These are phyloP conservation scores for Puma concolor DNA, from an alignment of 2,113 vertebrate species.

Conservation along the genomic window DNA sequence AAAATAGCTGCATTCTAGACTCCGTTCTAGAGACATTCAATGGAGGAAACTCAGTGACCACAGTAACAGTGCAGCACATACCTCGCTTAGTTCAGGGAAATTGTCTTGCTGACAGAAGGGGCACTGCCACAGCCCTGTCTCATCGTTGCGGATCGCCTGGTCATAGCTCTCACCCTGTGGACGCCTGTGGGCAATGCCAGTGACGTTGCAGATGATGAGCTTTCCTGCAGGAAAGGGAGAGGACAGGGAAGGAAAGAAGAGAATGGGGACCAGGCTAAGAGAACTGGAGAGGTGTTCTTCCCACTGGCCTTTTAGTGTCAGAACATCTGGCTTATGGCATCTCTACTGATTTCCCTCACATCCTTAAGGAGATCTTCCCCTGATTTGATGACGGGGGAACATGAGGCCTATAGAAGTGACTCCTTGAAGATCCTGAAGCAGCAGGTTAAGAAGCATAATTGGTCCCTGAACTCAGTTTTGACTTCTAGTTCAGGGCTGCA, in stretches of 20 bases:
- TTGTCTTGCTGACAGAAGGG: constrained; percentile 99
- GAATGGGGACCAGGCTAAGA: background rate
- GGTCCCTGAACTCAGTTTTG: background rate
- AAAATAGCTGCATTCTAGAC: background rate
- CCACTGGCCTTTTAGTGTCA: background rate
- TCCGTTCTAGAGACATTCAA: background rate
- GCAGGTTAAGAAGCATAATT: background rate
- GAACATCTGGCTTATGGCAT: background rate
- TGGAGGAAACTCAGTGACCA: background rate
- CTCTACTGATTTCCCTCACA: background rate
- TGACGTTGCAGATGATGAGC: constrained; percentile 96
- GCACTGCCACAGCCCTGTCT: constrained; percentile 98
- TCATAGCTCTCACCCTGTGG: constrained; percentile 99
- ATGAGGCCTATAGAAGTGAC: background rate
- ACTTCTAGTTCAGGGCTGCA: background rate
- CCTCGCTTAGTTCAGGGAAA: constrained; percentile 99
- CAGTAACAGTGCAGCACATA: constrained; percentile 58
- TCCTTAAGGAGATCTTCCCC: background rate
- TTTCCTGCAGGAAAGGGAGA: constrained; percentile 88
- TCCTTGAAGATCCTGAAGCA: background rate
- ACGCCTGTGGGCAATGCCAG: constrained; percentile 96
- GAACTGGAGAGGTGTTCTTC: background rate
- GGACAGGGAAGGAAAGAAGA: background rate
- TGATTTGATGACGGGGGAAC: background rate
- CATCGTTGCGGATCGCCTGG: constrained; percentile 97